Evolutionary conservation across 2,113 vertebrate genomes (phyloP).

Genomic region (Trematomus loennbergii): DNA sequence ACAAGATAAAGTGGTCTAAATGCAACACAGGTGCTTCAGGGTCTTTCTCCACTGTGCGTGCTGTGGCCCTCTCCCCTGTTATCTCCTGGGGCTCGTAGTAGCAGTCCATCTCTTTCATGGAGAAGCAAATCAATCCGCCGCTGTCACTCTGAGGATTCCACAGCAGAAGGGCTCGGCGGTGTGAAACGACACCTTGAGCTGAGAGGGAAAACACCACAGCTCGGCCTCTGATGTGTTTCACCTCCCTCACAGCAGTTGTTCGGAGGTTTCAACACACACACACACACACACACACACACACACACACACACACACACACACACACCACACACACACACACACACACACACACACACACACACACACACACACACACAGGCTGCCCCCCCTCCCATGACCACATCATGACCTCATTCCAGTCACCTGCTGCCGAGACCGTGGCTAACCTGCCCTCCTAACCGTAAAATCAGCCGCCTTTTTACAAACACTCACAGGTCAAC

Average conservation of each 20-base stretch:
- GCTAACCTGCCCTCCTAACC: constrained; percentile 80
- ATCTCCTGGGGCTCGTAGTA: constrained; percentile 63
- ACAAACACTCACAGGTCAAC: constrained; percentile 69
- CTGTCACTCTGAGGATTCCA: constrained; percentile 68
- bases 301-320: constrained; percentile 42
- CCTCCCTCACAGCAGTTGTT: constrained; percentile 85
- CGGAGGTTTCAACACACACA: constrained; percentile 70
- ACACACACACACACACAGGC: constrained; percentile 42
- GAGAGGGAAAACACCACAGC: constrained; percentile 45
- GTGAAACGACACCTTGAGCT: constrained; percentile 75
- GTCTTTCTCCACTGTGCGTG: constrained; percentile 32
- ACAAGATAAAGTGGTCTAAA: constrained; percentile 56
- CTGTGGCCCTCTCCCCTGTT: constrained; percentile 7
- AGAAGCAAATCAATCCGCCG: constrained; percentile 70
- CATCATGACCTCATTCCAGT: constrained; percentile 84
- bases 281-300: constrained; percentile 46
- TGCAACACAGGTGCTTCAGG: constrained; percentile 66
- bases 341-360: constrained; percentile 37
- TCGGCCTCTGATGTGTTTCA: constrained; percentile 78
- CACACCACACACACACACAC: constrained; percentile 38
- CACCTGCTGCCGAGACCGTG: constrained; percentile 86
- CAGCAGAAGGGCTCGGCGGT: constrained; percentile 48
- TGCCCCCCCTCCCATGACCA: constrained; percentile 78
- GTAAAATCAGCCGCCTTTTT: constrained; percentile 79
- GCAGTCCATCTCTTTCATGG: constrained; percentile 70